Percentiles rank a stretch among this genome's conserved stretches.
phyloP scores from a whole-genome alignment of 2,888 invertebrate genomes.

The Drosophila diplacantha region DNA sequence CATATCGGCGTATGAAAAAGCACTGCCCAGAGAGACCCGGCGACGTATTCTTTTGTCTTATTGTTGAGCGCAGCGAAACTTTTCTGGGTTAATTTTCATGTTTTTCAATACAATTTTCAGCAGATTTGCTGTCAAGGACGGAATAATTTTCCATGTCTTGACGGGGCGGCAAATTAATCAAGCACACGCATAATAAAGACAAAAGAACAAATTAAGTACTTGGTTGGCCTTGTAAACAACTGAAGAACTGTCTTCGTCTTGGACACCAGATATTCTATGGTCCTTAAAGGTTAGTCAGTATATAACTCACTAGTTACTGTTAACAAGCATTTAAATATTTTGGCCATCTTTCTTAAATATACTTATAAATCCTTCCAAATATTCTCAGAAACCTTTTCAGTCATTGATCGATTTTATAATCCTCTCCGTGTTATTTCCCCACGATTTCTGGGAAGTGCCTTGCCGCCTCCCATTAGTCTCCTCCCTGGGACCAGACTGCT shows the following conservation, averaged over 20 bases:
- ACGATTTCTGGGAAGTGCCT: slow-evolving; percentile 16
- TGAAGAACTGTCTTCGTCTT: not conserved
- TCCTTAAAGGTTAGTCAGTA: not conserved
- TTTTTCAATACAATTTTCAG: slow-evolving; percentile 48
- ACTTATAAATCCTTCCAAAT: not conserved
- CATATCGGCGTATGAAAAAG: slow-evolving; percentile 6
- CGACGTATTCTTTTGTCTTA: slow-evolving; percentile 66
- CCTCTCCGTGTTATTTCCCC: not conserved
- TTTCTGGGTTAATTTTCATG: slow-evolving; percentile 55
- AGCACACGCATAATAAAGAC: slow-evolving; percentile 46
- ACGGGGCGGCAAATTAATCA: slow-evolving; percentile 67
- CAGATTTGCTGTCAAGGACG: slow-evolving; percentile 75
- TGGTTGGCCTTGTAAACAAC: slow-evolving; percentile 22
- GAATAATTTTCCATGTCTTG: slow-evolving; percentile 73
- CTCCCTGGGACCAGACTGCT: slow-evolving; percentile 1
- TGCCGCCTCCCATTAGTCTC: slow-evolving; percentile 14
- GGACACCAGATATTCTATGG: too few relatives aligned
- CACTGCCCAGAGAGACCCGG: slow-evolving; percentile 32
- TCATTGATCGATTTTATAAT: slow-evolving; percentile 11
- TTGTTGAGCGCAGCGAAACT: slow-evolving; percentile 52
- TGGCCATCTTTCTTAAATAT: too few relatives aligned
- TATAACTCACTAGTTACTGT: not conserved
- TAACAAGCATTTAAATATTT: too few relatives aligned
- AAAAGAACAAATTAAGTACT: slow-evolving; percentile 51
- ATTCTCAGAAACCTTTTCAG: not conserved